Conservation (phyloP, 2,797 vertebrate species). For the Nothura maculosa region DNA sequence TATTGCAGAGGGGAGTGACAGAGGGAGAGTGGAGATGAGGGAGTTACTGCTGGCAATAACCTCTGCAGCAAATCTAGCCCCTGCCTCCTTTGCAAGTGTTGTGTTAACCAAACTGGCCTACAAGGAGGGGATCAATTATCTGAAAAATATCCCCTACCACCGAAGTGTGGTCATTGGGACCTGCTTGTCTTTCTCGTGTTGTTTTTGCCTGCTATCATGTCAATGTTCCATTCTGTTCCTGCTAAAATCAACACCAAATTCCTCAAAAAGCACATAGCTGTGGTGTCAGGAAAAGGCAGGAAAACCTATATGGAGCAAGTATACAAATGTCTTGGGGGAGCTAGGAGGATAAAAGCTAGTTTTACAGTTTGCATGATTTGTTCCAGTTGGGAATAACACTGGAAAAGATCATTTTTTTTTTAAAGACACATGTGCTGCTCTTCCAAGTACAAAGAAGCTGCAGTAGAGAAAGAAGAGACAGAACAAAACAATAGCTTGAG, state of each 20-base stretch:
- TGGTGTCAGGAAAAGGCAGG: not conserved
- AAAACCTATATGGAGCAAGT: not conserved
- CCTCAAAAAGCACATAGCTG: not conserved
- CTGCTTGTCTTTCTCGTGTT: accelerated
- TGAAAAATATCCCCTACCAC: not conserved
- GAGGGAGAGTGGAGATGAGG: not conserved
- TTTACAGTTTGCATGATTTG: accelerated
- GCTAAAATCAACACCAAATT: not conserved
- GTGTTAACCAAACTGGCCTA: not conserved
- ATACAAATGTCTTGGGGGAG: not conserved
- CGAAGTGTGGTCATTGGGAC: not conserved
- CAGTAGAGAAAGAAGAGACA: not conserved
- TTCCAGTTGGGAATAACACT: not conserved
- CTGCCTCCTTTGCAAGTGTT: not conserved
- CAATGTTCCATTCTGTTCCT: not conserved
- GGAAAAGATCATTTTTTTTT: not conserved
- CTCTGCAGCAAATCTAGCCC: not conserved
- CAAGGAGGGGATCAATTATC: not conserved
- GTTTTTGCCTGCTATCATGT: not conserved
- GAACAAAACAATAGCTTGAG: not conserved
- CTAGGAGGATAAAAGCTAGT: not conserved
- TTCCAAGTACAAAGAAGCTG: constrained; percentile 4
- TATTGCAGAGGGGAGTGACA: not conserved
- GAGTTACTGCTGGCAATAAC: not conserved
- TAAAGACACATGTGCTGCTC: not conserved